Base-by-base conservation (phyloP, 2,888 invertebrate genomes). In the Acronicta psi region DNA sequence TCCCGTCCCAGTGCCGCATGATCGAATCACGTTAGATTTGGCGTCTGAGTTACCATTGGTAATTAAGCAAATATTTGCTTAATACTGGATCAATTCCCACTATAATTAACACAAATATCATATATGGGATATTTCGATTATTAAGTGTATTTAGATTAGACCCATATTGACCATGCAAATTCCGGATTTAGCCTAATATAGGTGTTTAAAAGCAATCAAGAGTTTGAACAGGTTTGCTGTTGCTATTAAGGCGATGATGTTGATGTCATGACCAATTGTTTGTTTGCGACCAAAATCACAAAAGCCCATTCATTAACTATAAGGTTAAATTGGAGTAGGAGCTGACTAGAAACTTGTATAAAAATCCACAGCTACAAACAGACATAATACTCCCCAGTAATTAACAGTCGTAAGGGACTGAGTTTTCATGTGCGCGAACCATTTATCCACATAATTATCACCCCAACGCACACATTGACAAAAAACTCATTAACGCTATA, bases 401-500 rank as follows among this genome's bases (percentile, higher is more conserved):
- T 16, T 20, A n/a, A 36, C n/a, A 20, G 17, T 14, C 14, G 20
- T 11, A 8, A n/a, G 14, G 14, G 20, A 34, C 34, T n/a, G 14
- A 47, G 16, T 37, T 31, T 31, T 6, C 11, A 34, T 36, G 41
- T 31, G 23, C 13, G 34, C 14, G 34, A 17, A 44, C 42, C 34
- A 51, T 54, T 58, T 46, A 46, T 45, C 31, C 23, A n/a, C 43
- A 34, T 51, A 64, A 63, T 54, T 44, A 68, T 43, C 43, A 59
- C 37, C 6, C 14, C 34, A 7, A 42, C 47, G 40, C 29, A 61
- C 44, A 64, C 44, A 56, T 60, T 56, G 38, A 44, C 60, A 54
- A 70, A 29, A 69, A 75, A 46, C 74, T 74, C 72, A 74, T 74
- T 72, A 75, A 60, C 43, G 50, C 51, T 50, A 50, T 58, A 71